Evolutionary conservation across 2,797 vertebrate genomes (phyloP).

Genomic region (Hydrolagus colliei): DNA sequence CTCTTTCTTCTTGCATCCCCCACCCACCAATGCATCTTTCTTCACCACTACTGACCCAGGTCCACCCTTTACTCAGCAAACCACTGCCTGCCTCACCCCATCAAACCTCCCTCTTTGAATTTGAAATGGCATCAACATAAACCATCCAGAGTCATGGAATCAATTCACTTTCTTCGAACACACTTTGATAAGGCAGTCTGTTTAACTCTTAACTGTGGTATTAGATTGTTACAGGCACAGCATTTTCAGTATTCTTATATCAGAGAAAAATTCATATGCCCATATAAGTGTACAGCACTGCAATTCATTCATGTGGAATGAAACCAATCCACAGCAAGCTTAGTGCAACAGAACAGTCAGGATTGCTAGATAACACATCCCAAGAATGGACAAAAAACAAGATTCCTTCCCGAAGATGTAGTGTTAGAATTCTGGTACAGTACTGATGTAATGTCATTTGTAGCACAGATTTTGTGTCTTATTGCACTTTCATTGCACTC

Average conservation of each 20-base stretch:
- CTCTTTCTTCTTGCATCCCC: too few species aligned
- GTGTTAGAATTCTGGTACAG: background rate
- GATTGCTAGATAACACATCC: too few species aligned
- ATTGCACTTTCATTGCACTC: background rate
- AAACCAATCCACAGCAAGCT: background rate
- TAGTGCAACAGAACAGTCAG: background rate
- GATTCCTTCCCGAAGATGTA: background rate
- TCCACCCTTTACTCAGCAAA: too few species aligned
- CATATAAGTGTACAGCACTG: background rate
- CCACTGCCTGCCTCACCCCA: too few species aligned
- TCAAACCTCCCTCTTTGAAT: background rate
- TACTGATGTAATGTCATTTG: background rate
- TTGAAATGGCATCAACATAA: background rate
- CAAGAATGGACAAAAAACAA: background rate
- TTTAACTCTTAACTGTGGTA: conserved; percentile 19
- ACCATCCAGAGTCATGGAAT: background rate
- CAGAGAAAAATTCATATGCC: background rate
- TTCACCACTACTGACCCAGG: too few species aligned
- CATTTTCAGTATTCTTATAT: background rate
- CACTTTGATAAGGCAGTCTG: background rate
- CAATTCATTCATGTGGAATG: conserved; percentile 18
- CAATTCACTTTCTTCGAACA: background rate
- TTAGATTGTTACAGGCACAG: background rate
- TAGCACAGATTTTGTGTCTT: background rate
- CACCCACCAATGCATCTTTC: too few species aligned